Percentiles rank a stretch among this genome's conserved stretches.
phyloP scores from a whole-genome alignment of 2,888 invertebrate genomes.

The Timandra comae region DNA sequence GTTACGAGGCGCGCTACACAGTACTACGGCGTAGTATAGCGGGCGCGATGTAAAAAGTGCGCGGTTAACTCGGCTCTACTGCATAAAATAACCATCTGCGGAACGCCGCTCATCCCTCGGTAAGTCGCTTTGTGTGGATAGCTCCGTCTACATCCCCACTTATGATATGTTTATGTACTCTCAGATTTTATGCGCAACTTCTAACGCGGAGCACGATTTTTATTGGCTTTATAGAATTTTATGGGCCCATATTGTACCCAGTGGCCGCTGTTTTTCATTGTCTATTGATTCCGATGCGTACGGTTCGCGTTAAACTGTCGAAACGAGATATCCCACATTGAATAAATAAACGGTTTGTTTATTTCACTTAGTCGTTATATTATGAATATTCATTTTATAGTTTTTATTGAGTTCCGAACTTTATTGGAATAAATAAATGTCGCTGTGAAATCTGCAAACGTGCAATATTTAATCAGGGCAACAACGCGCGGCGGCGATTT shows the following conservation, averaged over 20 bases:
- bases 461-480: too few relatives aligned
- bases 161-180: conserved; percentile 77
- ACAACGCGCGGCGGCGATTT: too few relatives aligned
- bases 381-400: conserved; percentile 13
- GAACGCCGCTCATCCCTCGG: conserved; percentile 66
- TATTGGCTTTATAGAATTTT: conserved; percentile 76
- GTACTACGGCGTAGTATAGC: conserved; percentile 24
- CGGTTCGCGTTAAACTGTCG: conserved; percentile 38
- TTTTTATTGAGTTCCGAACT: too few relatives aligned
- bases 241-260: conserved; percentile 63
- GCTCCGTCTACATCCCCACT: conserved; percentile 68
- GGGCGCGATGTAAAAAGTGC: conserved; percentile 22
- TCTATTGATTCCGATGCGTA: conserved; percentile 66
- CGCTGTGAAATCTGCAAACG: too few relatives aligned
- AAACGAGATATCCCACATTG: conserved; percentile 20
- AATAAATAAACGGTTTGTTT: conserved; percentile 6
- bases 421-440: too few relatives aligned
- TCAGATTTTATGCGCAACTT: conserved; percentile 75
- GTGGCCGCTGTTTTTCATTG: conserved; percentile 71
- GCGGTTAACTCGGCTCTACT: conserved; percentile 64
- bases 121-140: conserved; percentile 71
- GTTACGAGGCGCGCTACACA: conserved; percentile 7
- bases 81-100: conserved; percentile 76
- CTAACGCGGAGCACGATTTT: conserved; percentile 73
- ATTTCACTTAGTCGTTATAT: conserved; percentile 7